Base-by-base conservation (phyloP, 2,113 vertebrate genomes). In the Chinchilla lanigera region DNA sequence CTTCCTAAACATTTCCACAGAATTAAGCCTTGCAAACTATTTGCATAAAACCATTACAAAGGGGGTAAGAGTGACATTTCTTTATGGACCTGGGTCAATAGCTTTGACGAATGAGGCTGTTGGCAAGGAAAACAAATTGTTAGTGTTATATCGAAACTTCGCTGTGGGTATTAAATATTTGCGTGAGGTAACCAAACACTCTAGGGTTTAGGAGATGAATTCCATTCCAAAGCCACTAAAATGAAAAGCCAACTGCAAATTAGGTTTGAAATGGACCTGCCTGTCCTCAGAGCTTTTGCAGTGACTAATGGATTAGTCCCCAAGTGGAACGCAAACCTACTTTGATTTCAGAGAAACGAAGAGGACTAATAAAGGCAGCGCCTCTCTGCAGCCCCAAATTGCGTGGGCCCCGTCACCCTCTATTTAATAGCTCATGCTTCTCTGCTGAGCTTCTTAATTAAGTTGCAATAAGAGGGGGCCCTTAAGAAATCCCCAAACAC, bases 201-300 rank as follows among this genome's bases (percentile, higher is more conserved):
- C 91, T 17, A 65, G 96, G 95, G 96, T 91, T 97, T 93, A 94
- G 96, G 86, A 95, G 96, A 96, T 95, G 96, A 96, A 96, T 97
- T 97, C 96, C 83, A 94, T 96, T 97, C 95, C 91, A 89, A 97
- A 97, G 96, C 83, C 96, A 96, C 93, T 97, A 96, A 97, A 98
- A 98, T 95, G 96, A 97, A 97, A 98, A 98, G 95, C 94, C 96
- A 94, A 81, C 86, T 94, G 95, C 96, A 97, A 97, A 97, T 97
- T 96, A 94, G 96, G 90, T 96, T 97, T 92, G 96, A 93, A 98
- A 97, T 97, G 97, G 97, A 97, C 93, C 96, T 93, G 91, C 94
- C 94, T 87, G 83, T 97, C 96, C 97, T 96, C 78, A 24, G 97
- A 96, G 97, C 96, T 83, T 96, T 73, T 26, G 24, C 94, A 85